Evolutionary conservation across 2,888 invertebrate species (phyloP), one percentile per base, ranked within the genome.

Genomic region (Arctia plantaginis): DNA sequence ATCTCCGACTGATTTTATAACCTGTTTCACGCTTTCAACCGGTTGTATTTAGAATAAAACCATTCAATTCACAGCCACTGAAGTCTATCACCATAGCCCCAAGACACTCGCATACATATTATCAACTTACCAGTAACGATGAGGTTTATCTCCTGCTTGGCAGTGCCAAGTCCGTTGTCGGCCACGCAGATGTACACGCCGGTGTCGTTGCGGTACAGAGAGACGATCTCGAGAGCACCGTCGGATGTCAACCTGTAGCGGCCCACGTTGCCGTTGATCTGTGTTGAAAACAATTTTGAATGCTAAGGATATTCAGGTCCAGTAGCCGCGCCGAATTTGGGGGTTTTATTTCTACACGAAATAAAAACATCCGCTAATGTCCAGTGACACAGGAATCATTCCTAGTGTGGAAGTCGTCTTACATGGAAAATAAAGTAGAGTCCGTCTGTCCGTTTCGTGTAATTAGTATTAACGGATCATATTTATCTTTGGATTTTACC

Each of bases 161-260:
- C 97, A 69, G 96, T 92, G 30, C 98, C 98, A 41, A 98, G 93
- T 3, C 97, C 97, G 92, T 99, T 99, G 89, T 97, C 97, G 1
- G 98, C 99, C 15, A 97, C 96, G 89, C 99, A 99, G 73, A 98
- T 96, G 91, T 99, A 99, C 20, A 97, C 97, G 59, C 99, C 99
- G 39, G 97, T 97, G 92, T 99, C 99, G 73, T 97, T 97, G 81
- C 97, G 97, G 88, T 97, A 97, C 44, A 98, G 96, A 64, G 98
- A 97, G 27, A 98, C 97, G 78, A 99, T 98, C 91, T 98, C 98
- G 72, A 99, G 95, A 3, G 98, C 97, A 27, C 98, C 98, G 86
- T 97, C 97, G 0, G 97, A 94, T 64, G 97, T 91, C 76, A 98
- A 95, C 51, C 97, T 96, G 91, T 97, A 98, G 76, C 98, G 97